Conservation (phyloP, 2,888 invertebrate genomes). For the Isoperla grammatica region DNA sequence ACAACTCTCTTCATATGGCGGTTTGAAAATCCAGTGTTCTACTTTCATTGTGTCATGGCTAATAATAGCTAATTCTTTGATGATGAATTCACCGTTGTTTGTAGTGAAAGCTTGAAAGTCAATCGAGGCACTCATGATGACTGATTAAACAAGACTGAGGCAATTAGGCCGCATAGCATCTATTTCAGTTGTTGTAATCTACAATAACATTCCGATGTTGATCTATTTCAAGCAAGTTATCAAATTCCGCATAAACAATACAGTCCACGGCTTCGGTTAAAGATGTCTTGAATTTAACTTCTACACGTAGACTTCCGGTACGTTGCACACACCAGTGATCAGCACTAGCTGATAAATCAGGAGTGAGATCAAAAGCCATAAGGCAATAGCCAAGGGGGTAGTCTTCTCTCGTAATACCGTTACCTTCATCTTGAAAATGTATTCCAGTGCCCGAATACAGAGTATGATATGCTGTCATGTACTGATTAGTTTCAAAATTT, state of each 20-base stretch:
- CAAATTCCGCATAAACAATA: background rate
- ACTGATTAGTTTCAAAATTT: background rate
- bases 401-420: background rate
- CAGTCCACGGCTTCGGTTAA: background rate
- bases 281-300: background rate
- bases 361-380: background rate
- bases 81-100: background rate
- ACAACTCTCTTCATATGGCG: background rate
- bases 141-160: background rate
- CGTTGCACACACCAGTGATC: background rate
- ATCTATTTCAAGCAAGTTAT: background rate
- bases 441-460: constrained; percentile 19
- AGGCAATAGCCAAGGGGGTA: background rate
- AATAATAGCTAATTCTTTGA: background rate
- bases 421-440: constrained; percentile 1
- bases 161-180: background rate
- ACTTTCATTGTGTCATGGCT: background rate
- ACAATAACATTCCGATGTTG: background rate
- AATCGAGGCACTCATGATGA: background rate
- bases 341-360: background rate
- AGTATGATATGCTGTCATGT: constrained; percentile 20
- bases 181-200: background rate
- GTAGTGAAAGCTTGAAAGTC: background rate
- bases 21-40: background rate
- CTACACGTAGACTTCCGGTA: background rate